Base-by-base conservation (phyloP, 2,113 vertebrate genomes). In the Dryoscopus gambensis region DNA sequence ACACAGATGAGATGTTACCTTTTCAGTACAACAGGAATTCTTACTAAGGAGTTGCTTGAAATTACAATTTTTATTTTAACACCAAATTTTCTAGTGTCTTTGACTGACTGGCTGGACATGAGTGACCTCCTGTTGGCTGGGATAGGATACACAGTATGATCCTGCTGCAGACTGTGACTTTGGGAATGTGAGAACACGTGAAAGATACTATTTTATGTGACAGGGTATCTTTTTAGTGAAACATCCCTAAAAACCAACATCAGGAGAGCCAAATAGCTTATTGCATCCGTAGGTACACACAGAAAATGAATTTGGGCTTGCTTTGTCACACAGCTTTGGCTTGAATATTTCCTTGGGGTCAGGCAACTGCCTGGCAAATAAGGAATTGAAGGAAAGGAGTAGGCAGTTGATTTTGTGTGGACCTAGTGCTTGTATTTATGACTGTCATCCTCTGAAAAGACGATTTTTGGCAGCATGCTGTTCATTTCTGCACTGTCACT, bases 261-360 rank as follows among this genome's bases (percentile, higher is more conserved):
- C 28, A 46, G 78, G n/a, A 88, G 60, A 80, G 25, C 18, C 23
- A 55, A 57, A 30, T 9, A 56, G 30, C 15, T 56, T 28, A 14
- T 55, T 35, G 5, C 4, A 3, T 44, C 46, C 47, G 0, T 47
- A 13, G 25, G 10, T 46, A 12, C 1, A 5, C 39, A 8, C 25
- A 40, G 28, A 24, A 60, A 59, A 35, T 55, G 59, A 31, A 35
- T 7, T 52, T 24, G 53, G 53, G 20, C 33, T 78, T 25, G 31
- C n/a, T 86, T 65, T 88, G 49, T 77, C 6, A 4, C 27, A 10
- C 20, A 19, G 19, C 5, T 11, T 39, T 50, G 71, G 13, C n/a
- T 64, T 37, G 40, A 37, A 5, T 40, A 10, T 75, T 78, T 69
- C 1, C 2, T 37, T 82, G 35, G 37, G 35, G 11, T 82, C 1